These are phyloP conservation scores for Anarhynchus alexandrinus DNA, from an alignment of 2,113 vertebrate genomes.

Conservation along the genomic window DNA sequence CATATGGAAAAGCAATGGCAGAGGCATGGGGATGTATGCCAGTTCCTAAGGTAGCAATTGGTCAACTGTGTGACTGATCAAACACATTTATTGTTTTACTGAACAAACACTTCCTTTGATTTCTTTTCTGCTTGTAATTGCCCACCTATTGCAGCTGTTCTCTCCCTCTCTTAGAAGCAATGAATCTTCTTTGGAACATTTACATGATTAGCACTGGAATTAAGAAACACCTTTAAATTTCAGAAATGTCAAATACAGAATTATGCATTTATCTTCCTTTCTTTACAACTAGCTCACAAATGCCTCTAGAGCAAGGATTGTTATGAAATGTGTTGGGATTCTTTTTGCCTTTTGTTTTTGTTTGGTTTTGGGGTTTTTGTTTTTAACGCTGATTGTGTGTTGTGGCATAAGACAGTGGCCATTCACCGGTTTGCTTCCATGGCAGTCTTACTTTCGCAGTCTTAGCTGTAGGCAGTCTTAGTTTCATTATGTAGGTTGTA, in stretches of 20 bases:
- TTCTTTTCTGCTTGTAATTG: neutral
- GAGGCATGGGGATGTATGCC: neutral
- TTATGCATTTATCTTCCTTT: neutral
- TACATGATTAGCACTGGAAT: neutral
- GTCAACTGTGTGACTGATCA: neutral
- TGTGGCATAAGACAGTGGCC: neutral
- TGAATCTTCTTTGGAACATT: neutral
- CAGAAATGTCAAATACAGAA: neutral
- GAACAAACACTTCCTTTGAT: neutral
- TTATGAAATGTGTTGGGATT: neutral
- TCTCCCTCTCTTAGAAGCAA: neutral
- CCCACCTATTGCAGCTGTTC: neutral
- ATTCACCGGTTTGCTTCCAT: neutral
- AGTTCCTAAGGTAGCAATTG: neutral
- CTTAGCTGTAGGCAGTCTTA: neutral
- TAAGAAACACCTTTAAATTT: neutral
- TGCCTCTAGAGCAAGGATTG: neutral
- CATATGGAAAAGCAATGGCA: neutral
- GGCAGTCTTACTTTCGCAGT: neutral
- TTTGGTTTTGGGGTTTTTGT: neutral
- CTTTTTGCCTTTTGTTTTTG: neutral
- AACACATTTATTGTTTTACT: neutral
- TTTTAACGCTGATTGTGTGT: neutral
- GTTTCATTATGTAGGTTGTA: neutral
- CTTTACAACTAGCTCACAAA: neutral